Evolutionary conservation across 2,113 vertebrate genomes (phyloP), one percentile per base, ranked within the genome.

Genomic region (Caretta caretta): DNA sequence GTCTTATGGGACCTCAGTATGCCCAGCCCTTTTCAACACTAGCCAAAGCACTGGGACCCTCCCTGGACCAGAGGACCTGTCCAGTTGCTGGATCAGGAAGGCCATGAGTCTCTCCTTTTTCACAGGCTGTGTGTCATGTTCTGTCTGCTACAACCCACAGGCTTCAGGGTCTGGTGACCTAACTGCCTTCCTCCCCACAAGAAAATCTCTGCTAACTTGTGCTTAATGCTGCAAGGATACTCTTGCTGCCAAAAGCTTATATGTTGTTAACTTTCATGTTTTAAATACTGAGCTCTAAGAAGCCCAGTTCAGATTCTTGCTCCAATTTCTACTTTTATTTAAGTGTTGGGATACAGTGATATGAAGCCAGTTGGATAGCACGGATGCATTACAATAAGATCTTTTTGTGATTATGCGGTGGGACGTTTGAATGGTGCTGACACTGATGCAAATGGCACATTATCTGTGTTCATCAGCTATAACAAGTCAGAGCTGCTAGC

Each of bases 131-230:
- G 38, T 10, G 65, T 29, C 27, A 3, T 31, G 27, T 14, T 62
- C 29, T 62, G 25, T 31, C 27, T 62, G 57, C 57, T 62, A 29
- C 27, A 62, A 62, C 12, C 29, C 12, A 62, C 12, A 83, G 91
- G 91, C 84, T 86, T 88, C 95, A 92, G 85, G 62, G n/a, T 94
- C 96, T 90, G 80, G 93, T 92, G 78, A 97, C 72, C 95, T 92
- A 91, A 85, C 89, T 72, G 79, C 38, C 20, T 49, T 49, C 9
- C 12, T 57, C 83, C 87, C 80, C 91, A 51, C n/a, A 65, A 92
- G 90, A 2, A 86, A 89, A 93, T 56, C 27, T 94, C 88, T 93
- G 19, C 19, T 38, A 38, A 20, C 5, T 46, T 92, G 90, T 93
- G 50, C 83, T 80, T 86, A 49, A 62, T 46, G 57, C 89, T 90